Percentiles rank a stretch among this genome's conserved stretches.
phyloP scores from a whole-genome alignment of 1,140 invertebrate genomes.

The Amyelois transitella region DNA sequence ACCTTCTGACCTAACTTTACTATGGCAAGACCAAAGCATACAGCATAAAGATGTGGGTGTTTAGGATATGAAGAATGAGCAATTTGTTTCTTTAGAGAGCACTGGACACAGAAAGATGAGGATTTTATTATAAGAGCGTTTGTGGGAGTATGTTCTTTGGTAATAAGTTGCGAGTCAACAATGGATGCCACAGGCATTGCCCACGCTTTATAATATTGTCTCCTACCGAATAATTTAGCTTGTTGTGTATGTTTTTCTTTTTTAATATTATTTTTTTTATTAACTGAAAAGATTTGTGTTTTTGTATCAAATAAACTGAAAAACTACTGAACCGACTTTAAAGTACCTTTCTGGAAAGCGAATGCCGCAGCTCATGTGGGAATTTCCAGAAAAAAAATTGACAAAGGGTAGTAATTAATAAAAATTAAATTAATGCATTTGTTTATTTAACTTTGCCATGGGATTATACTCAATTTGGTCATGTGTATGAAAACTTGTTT shows the following conservation, averaged over 20 bases:
- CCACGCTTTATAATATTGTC: constrained; percentile 30
- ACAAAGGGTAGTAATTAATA: too few species aligned
- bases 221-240: constrained; percentile 16
- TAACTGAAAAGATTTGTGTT: neutral
- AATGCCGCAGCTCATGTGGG: too few species aligned
- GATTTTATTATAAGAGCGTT: constrained; percentile 47
- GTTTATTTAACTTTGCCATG: too few species aligned
- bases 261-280: neutral
- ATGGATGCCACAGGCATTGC: constrained; percentile 27
- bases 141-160: constrained; percentile 33
- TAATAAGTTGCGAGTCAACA: constrained; percentile 35
- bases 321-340: too few species aligned
- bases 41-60: constrained; percentile 26
- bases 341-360: too few species aligned
- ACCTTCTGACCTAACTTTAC: neutral
- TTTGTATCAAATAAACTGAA: neutral
- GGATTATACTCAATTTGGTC: too few species aligned
- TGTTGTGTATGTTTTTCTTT: constrained; percentile 5
- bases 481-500: too few species aligned
- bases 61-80: constrained; percentile 37
- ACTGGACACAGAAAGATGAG: constrained; percentile 39
- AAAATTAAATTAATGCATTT: too few species aligned
- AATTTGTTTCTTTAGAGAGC: constrained; percentile 40
- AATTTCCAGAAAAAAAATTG: too few species aligned
- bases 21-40: neutral